phyloP scores from a whole-genome alignment of 2,797 vertebrate genomes.

The Xenentodon cancila region DNA sequence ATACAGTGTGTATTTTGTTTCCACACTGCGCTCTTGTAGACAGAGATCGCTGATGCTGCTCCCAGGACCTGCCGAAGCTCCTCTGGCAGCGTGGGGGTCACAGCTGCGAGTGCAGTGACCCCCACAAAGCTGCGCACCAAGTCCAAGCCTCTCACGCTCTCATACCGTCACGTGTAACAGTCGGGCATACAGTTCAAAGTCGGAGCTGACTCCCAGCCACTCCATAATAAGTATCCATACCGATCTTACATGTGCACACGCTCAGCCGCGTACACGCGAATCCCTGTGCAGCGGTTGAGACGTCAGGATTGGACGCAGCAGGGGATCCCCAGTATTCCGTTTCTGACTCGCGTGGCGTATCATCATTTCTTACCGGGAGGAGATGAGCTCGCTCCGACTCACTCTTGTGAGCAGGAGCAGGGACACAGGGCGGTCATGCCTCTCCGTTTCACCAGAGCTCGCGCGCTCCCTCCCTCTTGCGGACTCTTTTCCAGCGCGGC shows the following conservation, averaged over 20 bases:
- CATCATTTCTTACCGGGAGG: slow-evolving; percentile 64
- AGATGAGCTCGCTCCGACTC: slow-evolving; percentile 62
- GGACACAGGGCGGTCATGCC: slow-evolving; percentile 29
- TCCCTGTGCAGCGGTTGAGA: slow-evolving; percentile 39
- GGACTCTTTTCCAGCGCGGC: neutral
- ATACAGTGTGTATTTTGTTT: too few species aligned
- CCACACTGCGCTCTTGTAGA: too few species aligned
- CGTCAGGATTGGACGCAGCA: slow-evolving; percentile 77
- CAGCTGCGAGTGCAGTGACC: too few species aligned
- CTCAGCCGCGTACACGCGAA: slow-evolving; percentile 7
- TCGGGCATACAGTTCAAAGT: slow-evolving; percentile 44
- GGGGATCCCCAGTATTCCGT: slow-evolving; percentile 70
- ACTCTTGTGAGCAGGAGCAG: slow-evolving; percentile 51
- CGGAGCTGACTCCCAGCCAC: slow-evolving; percentile 30
- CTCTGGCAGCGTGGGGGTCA: too few species aligned
- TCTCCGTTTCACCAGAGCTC: slow-evolving; percentile 27
- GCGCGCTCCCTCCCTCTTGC: slow-evolving; percentile 10
- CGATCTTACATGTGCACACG: slow-evolving; percentile 2
- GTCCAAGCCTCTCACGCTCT: neutral
- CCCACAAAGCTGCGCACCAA: too few species aligned
- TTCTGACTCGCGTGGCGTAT: slow-evolving; percentile 67
- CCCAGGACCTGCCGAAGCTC: too few species aligned
- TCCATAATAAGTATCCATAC: slow-evolving; percentile 2
- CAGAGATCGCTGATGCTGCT: too few species aligned
- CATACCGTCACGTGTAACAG: slow-evolving; percentile 39